phyloP scores from a whole-genome alignment of 2,113 vertebrate genomes.

The Petaurus breviceps region DNA sequence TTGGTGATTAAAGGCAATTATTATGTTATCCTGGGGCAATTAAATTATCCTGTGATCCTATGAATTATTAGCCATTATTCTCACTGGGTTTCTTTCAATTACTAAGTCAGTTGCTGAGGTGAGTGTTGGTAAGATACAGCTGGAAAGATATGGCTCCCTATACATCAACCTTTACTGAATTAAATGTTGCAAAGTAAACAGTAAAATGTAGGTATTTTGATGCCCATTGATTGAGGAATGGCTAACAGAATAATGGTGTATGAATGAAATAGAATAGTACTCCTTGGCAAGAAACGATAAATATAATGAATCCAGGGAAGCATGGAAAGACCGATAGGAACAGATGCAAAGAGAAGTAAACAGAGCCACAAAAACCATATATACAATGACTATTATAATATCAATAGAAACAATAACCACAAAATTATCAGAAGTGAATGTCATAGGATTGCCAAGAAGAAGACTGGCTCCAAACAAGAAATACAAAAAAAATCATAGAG shows the following conservation, averaged over 20 bases:
- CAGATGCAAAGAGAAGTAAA: neutral
- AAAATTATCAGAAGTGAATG: neutral
- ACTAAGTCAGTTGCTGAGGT: neutral
- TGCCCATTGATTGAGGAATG: neutral
- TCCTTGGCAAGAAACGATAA: neutral
- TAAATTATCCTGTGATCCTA: neutral
- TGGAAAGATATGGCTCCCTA: neutral
- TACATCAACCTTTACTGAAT: neutral
- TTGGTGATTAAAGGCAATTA: neutral
- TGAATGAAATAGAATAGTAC: neutral
- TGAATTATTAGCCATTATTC: neutral
- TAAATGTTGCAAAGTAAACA: neutral
- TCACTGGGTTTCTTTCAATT: neutral
- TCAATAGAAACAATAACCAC: neutral
- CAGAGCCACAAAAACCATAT: neutral
- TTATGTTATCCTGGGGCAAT: neutral
- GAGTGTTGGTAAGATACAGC: neutral
- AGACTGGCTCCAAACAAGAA: neutral
- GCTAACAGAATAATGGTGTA: neutral
- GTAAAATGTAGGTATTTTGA: neutral
- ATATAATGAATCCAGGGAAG: neutral
- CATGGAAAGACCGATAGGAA: neutral
- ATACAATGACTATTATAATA: neutral
- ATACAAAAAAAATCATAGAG: neutral
- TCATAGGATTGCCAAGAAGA: neutral